Base-by-base conservation (phyloP, 2,797 vertebrate species). In the Phalanger gymnotis region DNA sequence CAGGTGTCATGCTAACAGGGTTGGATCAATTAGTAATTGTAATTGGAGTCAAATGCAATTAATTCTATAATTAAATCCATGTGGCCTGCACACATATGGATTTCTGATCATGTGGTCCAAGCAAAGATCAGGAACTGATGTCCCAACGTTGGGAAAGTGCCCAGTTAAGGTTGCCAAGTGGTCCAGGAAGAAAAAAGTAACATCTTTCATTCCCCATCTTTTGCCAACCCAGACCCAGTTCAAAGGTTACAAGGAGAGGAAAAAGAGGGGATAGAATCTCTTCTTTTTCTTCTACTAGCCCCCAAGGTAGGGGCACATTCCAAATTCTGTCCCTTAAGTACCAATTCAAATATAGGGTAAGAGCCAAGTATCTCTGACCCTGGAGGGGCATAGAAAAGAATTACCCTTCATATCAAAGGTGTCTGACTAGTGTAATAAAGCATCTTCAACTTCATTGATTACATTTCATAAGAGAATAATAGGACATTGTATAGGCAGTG, bases 11-110 rank as follows among this genome's bases (percentile, higher is more conserved):
- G 51, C 94, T 96, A 94, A 92, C 92, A 97, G 93, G 55, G 87
- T 95, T 97, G 89, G 91, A 96, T 97, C 96, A 97, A 61, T 97
- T 97, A 96, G 91, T 93, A 96, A 94, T 61, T 95, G 92, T 95
- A 97, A 96, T 81, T 66, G 55, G 95, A 96, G 81, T 73, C 61
- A 94, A 95, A 92, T 93, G 81, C 90, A 95, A 97, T 97, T 96
- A 97, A 96, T 98, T 96, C 97, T 16, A 96, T 96, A 95, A 94
- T 96, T 95, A 87, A 87, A 87, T 87, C 73, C 73, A 87, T 51
- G 73, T 87, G 73, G 40, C 73, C 40, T 87, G 40, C 40, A 87
- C 25, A 87, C 73, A 51, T 47, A 87, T 87, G 73, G 40, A 87
- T 87, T 87, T 87, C 73, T 87, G 73, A 87, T 87, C 73, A 87